A percentile compares a stretch with the other conserved stretches of the same genome.
Conservation (phyloP, 1,140 invertebrate genomes). For the Stegodyphus dumicola region DNA sequence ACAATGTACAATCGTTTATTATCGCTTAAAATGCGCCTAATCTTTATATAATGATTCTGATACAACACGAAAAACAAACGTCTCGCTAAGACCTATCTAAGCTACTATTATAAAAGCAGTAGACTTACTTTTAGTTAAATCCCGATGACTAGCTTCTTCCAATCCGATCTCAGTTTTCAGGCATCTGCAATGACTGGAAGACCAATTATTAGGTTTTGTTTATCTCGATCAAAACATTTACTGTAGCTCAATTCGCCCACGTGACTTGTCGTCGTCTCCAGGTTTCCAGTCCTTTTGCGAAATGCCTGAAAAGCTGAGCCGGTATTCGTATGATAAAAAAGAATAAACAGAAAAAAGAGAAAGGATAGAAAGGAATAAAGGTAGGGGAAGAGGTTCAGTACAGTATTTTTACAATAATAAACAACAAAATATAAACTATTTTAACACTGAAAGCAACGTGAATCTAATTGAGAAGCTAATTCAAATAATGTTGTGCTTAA, state of each 20-base stretch:
- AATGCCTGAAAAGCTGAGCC: conserved; percentile 12
- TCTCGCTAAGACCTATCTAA: not conserved
- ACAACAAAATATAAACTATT: not conserved
- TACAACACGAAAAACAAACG: not conserved
- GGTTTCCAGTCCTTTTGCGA: not conserved
- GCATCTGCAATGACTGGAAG: conserved; percentile 13
- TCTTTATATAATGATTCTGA: not conserved
- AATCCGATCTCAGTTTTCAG: not conserved
- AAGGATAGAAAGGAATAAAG: conserved; percentile 2
- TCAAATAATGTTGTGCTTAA: too few relatives aligned
- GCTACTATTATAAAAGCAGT: conserved; percentile 1
- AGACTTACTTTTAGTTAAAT: conserved; percentile 1
- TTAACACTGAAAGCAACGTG: too few relatives aligned
- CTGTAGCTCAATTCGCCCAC: not conserved
- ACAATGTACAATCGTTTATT: not conserved
- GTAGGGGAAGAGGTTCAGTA: not conserved
- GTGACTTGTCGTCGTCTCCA: not conserved
- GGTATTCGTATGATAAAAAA: conserved; percentile 1
- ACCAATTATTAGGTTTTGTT: not conserved
- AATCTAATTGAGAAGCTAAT: too few relatives aligned
- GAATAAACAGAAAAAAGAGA: conserved; percentile 7
- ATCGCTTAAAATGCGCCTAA: not conserved
- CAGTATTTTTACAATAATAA: not conserved
- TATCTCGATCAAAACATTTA: not conserved
- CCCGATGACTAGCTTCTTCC: not conserved